Percentiles rank a stretch among this genome's conserved stretches.
Conservation (phyloP, 1,140 invertebrate species). For the Lasioglossum albipes region DNA sequence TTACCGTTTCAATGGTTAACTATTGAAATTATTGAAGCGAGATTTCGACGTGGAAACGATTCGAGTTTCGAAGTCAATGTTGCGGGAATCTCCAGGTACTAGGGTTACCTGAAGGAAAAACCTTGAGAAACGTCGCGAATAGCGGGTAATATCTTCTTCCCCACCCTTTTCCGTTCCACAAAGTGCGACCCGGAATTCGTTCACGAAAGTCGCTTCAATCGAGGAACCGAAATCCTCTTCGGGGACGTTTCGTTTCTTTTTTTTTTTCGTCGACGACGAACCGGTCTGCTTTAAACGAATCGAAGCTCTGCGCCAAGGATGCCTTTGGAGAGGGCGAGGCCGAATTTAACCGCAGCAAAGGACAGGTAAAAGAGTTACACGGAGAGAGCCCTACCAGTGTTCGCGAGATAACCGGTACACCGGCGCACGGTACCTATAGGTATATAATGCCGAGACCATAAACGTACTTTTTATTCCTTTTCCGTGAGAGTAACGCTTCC, state of each 20-base stretch:
- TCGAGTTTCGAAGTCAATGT: too few relatives aligned
- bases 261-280: conserved; percentile 16
- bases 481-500: conserved; percentile 56
- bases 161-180: too few relatives aligned
- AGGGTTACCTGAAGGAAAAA: too few relatives aligned
- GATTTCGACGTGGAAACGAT: too few relatives aligned
- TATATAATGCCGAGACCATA: conserved; percentile 60
- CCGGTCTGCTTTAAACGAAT: conserved; percentile 35
- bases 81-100: too few relatives aligned
- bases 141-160: too few relatives aligned
- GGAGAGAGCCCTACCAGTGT: conserved; percentile 43
- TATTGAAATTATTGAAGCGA: too few relatives aligned
- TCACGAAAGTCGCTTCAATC: conserved; percentile 2
- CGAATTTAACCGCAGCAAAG: conserved; percentile 45
- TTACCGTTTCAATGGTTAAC: too few relatives aligned
- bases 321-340: conserved; percentile 35
- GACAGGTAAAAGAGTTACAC: conserved; percentile 46
- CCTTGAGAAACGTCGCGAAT: too few relatives aligned
- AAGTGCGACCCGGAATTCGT: not conserved
- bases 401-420: conserved; percentile 62
- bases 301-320: conserved; percentile 34
- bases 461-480: conserved; percentile 64
- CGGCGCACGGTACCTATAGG: conserved; percentile 52
- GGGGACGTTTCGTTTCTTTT: not conserved
- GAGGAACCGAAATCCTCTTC: conserved; percentile 10